phyloP scores from a whole-genome alignment of 2,797 vertebrate species.

The Anomalospiza imberbis region DNA sequence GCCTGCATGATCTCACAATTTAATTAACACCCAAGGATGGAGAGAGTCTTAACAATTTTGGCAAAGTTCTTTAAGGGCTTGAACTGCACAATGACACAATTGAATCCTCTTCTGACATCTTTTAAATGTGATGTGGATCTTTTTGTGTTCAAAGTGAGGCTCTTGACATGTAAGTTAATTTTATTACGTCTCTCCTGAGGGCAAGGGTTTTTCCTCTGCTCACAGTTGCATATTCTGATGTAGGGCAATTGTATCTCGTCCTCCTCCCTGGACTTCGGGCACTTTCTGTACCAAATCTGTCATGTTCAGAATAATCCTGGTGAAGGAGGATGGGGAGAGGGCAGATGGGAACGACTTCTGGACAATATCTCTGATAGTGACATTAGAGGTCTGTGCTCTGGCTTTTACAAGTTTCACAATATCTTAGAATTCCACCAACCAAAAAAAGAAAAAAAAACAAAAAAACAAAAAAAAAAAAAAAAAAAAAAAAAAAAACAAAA shows the following conservation, averaged over 20 bases:
- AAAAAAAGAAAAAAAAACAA: background rate
- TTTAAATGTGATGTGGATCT: background rate
- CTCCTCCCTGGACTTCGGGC: background rate
- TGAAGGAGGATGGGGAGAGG: background rate
- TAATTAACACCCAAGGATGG: background rate
- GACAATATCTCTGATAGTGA: background rate
- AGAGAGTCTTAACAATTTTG: background rate
- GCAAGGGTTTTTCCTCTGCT: background rate
- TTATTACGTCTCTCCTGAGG: background rate
- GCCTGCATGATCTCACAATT: background rate
- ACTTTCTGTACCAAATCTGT: background rate
- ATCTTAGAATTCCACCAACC: background rate
- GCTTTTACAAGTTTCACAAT: background rate
- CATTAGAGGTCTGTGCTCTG: background rate
- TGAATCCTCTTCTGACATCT: background rate
- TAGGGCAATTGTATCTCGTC: background rate
- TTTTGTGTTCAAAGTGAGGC: background rate
- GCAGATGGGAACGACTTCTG: background rate
- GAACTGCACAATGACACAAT: background rate
- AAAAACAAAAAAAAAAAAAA: background rate
- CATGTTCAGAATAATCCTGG: background rate
- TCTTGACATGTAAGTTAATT: conserved; percentile 6
- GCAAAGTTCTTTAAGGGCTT: background rate
- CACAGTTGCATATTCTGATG: background rate
- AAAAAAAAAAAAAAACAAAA: background rate